Percentiles rank a stretch among this genome's conserved stretches.
Evolutionary conservation across 2,113 vertebrate genomes (phyloP).

Genomic region (Mandrillus leucophaeus): DNA sequence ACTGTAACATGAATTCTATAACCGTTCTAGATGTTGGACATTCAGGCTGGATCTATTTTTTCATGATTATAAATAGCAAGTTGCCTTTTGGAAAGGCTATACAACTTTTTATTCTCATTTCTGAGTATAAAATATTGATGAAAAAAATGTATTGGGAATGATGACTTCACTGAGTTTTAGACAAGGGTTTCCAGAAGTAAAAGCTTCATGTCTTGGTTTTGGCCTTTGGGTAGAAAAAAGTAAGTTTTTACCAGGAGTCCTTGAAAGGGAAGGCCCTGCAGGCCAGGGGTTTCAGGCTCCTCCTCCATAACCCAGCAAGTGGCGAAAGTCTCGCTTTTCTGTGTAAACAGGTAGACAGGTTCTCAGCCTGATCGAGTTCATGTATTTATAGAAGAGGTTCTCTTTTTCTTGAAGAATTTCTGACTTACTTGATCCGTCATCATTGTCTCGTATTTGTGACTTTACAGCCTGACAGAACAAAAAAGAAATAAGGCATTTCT

Average conservation of each 20-base stretch:
- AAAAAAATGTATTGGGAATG: not conserved
- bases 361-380: not conserved
- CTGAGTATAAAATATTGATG: not conserved
- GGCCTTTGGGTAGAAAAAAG: not conserved
- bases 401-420: constrained; percentile 31
- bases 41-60: not conserved
- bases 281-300: not conserved
- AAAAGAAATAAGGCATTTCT: constrained; percentile 2
- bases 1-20: not conserved
- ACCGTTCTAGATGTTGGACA: not conserved
- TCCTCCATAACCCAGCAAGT: not conserved
- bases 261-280: not conserved
- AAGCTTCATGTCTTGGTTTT: constrained; percentile 27
- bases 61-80: constrained; percentile 24
- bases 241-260: constrained; percentile 18
- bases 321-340: not conserved
- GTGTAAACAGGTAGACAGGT: not conserved
- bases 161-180: constrained; percentile 38
- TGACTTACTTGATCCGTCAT: not conserved
- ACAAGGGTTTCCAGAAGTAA: not conserved
- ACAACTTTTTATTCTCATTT: constrained; percentile 7
- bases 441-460: constrained; percentile 43
- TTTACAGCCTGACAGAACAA: not conserved
- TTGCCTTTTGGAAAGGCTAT: constrained; percentile 30
- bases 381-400: not conserved